Evolutionary conservation across 2,888 invertebrate genomes (phyloP).

Genomic region (Scrobipalpa costella): DNA sequence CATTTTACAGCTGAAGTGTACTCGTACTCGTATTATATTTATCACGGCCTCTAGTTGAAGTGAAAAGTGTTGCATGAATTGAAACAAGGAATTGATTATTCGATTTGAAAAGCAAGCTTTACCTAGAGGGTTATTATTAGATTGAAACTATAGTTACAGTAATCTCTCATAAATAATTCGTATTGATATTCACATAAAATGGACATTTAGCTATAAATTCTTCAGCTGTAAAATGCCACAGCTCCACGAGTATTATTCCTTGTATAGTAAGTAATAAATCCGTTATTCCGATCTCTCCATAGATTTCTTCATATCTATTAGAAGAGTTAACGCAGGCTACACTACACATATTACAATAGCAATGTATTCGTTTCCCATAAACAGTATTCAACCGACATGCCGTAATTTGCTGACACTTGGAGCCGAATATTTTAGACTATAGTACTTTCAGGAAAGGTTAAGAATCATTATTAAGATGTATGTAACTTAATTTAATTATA

Average conservation of each 20-base stretch:
- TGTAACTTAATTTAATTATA: constrained; percentile 42
- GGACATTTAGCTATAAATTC: constrained; percentile 35
- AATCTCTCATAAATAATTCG: constrained; percentile 21
- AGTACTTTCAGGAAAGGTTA: constrained; percentile 60
- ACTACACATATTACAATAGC: constrained; percentile 79
- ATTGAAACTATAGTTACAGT: constrained; percentile 27
- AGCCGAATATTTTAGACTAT: constrained; percentile 69
- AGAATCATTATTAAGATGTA: constrained; percentile 45
- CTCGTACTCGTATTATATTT: constrained; percentile 34
- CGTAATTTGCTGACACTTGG: constrained; percentile 78
- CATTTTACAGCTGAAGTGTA: constrained; percentile 62
- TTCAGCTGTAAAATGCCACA: constrained; percentile 63
- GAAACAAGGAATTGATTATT: constrained; percentile 62
- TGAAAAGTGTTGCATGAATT: constrained; percentile 40
- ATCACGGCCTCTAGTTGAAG: constrained; percentile 28
- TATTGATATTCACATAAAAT: constrained; percentile 26
- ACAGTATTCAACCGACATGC: constrained; percentile 76
- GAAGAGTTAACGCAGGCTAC: constrained; percentile 74
- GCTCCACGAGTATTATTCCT: constrained; percentile 60
- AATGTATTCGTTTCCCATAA: constrained; percentile 76
- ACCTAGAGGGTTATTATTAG: constrained; percentile 24
- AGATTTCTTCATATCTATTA: constrained; percentile 74
- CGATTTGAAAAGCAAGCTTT: constrained; percentile 17
- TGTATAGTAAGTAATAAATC: constrained; percentile 77
- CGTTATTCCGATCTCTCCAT: constrained; percentile 77